A percentile compares a stretch with the other conserved stretches of the same genome.
phyloP scores from a whole-genome alignment of 1,140 invertebrate species.

The Drosophila quadrilineata region DNA sequence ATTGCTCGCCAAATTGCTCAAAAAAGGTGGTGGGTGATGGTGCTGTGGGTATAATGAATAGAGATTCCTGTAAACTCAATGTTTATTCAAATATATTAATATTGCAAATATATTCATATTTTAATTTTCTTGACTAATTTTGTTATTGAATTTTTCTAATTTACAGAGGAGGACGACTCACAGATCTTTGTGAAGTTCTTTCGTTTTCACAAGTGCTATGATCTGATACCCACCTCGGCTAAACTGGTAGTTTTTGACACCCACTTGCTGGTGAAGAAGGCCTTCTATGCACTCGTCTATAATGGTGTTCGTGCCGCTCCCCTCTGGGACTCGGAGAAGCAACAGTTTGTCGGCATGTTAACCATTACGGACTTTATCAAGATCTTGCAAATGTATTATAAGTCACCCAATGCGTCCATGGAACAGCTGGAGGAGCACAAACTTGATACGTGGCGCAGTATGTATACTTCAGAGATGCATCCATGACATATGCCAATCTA shows the following conservation, averaged over 20 bases:
- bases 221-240: conserved; percentile 98
- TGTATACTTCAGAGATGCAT: conserved; percentile 61
- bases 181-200: conserved; percentile 99
- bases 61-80: too few relatives aligned
- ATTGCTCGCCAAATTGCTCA: conserved; percentile 86
- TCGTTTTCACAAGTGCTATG: conserved; percentile 99
- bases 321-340: conserved; percentile 95
- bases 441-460: conserved; percentile 96
- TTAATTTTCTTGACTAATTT: conserved; percentile 65
- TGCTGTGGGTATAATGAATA: too few relatives aligned
- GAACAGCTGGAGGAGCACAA: conserved; percentile 99
- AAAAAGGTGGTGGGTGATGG: conserved; percentile 86
- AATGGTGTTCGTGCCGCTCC: conserved; percentile 99
- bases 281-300: conserved; percentile 98
- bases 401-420: conserved; percentile 94
- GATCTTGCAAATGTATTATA: conserved; percentile 99
- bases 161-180: conserved; percentile 97
- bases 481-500: background rate
- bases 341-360: conserved; percentile 97
- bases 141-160: too few relatives aligned
- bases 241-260: conserved; percentile 99
- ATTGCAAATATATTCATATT: background rate
- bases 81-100: too few relatives aligned
- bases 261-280: conserved; percentile 98
- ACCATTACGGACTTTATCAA: conserved; percentile 99